Percentiles rank a stretch among this genome's conserved stretches.
phyloP scores from a whole-genome alignment of 2,113 vertebrate species.

The Urocolius indicus region DNA sequence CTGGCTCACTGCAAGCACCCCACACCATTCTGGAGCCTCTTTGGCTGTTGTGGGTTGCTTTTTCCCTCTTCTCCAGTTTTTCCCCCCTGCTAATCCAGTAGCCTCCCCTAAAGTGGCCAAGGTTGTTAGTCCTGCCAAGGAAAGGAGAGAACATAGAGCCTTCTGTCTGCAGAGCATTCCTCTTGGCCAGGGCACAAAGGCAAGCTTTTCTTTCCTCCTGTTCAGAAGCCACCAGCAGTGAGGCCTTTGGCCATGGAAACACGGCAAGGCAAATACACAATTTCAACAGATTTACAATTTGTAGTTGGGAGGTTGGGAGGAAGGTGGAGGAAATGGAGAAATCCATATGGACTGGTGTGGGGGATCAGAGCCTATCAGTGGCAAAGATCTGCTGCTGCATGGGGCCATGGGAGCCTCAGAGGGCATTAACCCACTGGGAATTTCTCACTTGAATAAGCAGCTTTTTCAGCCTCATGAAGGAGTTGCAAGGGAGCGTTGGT shows the following conservation, averaged over 20 bases:
- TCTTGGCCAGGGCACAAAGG: conserved; percentile 27
- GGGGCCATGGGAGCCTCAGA: background rate
- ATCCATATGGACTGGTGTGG: background rate
- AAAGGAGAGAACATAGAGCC: conserved; percentile 25
- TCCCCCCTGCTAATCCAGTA: background rate
- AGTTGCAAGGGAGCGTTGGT: background rate
- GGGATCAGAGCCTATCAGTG: background rate
- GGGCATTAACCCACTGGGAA: background rate
- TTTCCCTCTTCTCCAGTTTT: too few relatives aligned
- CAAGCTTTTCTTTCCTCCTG: conserved; percentile 3
- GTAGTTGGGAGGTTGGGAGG: background rate
- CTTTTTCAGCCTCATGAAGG: background rate
- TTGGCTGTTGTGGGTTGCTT: background rate
- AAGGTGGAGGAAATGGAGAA: background rate
- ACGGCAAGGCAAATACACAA: background rate
- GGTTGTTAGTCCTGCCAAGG: conserved; percentile 35
- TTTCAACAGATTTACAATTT: background rate
- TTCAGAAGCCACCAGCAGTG: background rate
- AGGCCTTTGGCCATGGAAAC: background rate
- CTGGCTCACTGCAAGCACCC: background rate
- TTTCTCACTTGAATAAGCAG: background rate
- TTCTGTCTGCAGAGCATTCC: background rate
- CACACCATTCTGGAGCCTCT: background rate
- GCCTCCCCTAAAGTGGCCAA: conserved; percentile 2
- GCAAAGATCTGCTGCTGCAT: background rate